Base-by-base conservation (phyloP, 2,888 invertebrate species). In the Thymelicus sylvestris region DNA sequence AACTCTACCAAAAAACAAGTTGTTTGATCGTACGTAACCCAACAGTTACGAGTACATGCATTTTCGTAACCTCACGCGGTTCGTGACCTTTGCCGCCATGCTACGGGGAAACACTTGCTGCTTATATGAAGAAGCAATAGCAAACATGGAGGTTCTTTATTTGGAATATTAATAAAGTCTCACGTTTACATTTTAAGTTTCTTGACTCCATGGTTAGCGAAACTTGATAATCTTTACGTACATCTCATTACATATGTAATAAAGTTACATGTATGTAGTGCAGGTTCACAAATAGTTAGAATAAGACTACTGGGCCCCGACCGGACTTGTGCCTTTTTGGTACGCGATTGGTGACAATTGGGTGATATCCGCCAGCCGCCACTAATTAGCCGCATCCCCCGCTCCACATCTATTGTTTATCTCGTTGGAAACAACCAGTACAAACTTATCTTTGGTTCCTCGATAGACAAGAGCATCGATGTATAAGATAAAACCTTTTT, bases 11-110 rank as follows among this genome's bases (percentile, higher is more conserved):
- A 31, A 31, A 31, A 31, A 31, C 31, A 31, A 31, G 31, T 31
- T 3, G 31, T 31, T 31, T 31, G 31, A 31, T 31, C 31, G 1
- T 5, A 31, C 4, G 31, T 31, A 41, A 41, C 41, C 41, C 8
- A 41, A 41, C 7, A 41, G 41, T 64, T 64, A 50, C 31, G 31
- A 31, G 31, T 31, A 31, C 64, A 64, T 64, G 47, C 19, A 48
- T 41, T 41, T 41, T 64, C 64, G 52, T 64, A 64, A 63, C n/a
- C 38, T 5, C 59, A 12, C 13, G 8, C 59, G 8, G 39, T 39
- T 31, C 39, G 24, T 64, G 64, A 39, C 64, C 64, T 39, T 52
- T 64, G 52, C 50, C 52, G 64, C 7, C 41, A 7, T 31, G 7
- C 7, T 41, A 41, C 41, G 7, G 31, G 31, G 31, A 5, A 31